These are phyloP conservation scores for Charanyca ferruginea DNA, from an alignment of 2,888 invertebrate genomes.

Conservation along the genomic window DNA sequence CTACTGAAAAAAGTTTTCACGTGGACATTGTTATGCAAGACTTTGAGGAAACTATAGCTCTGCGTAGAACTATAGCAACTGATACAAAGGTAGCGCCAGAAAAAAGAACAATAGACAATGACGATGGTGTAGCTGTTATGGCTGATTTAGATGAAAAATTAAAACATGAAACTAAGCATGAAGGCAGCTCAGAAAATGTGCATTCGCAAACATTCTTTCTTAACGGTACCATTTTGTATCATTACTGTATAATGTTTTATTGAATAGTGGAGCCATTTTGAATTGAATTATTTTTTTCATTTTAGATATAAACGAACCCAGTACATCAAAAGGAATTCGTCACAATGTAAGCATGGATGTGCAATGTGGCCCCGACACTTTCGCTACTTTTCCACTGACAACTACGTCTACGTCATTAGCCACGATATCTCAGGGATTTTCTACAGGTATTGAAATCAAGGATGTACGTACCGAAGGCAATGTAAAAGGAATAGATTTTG, in stretches of 20 bases:
- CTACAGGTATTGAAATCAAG: conserved; percentile 74
- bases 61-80: conserved; percentile 78
- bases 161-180: conserved; percentile 65
- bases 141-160: conserved; percentile 70
- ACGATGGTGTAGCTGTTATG: conserved; percentile 56
- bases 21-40: conserved; percentile 79
- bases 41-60: conserved; percentile 75
- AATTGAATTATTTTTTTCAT: conserved; percentile 21
- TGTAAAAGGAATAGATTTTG: conserved; percentile 68
- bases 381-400: conserved; percentile 65
- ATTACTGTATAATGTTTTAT: not conserved
- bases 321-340: conserved; percentile 87
- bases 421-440: conserved; percentile 70
- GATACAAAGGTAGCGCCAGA: conserved; percentile 67
- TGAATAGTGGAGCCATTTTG: not conserved
- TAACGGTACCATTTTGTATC: conserved; percentile 72
- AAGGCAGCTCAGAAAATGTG: conserved; percentile 70
- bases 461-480: conserved; percentile 66
- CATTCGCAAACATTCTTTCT: conserved; percentile 81
- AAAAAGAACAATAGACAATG: conserved; percentile 54
- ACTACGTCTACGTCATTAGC: conserved; percentile 76
- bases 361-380: conserved; percentile 84
- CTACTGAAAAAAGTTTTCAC: conserved; percentile 75
- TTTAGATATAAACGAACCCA: conserved; percentile 86
- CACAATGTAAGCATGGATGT: conserved; percentile 80